Percentiles rank a stretch among this genome's conserved stretches.
These are phyloP conservation scores for Mycogona germanica DNA, from an alignment of 2,888 invertebrate genomes.

Conservation along the genomic window DNA sequence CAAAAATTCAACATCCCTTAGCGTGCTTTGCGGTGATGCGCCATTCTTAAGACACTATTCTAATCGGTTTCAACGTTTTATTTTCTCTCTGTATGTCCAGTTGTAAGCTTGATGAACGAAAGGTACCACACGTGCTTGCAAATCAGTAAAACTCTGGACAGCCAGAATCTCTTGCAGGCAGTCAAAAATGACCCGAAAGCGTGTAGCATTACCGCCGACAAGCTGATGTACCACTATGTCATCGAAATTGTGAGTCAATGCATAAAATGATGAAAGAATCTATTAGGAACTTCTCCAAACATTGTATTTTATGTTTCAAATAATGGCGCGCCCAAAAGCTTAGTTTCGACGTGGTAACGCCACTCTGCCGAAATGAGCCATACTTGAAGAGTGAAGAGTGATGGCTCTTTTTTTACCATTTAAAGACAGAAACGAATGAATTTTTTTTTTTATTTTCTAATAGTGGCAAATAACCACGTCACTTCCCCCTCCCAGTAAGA, in stretches of 20 bases:
- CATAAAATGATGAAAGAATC: constrained; percentile 25
- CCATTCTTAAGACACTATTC: too few relatives aligned
- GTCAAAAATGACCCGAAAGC: constrained; percentile 46
- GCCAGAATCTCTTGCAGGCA: constrained; percentile 37
- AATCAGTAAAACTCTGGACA: constrained; percentile 78
- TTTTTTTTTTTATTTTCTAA: too few relatives aligned
- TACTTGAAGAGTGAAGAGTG: too few relatives aligned
- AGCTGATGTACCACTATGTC: constrained; percentile 93
- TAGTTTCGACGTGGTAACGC: too few relatives aligned
- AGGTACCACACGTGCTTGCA: constrained; percentile 80
- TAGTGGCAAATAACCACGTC: too few relatives aligned
- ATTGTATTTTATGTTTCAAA: not conserved
- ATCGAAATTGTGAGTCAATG: constrained; percentile 67
- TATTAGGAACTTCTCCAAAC: not conserved
- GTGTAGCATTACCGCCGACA: constrained; percentile 66
- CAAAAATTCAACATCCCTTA: too few relatives aligned
- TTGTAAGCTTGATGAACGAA: constrained; percentile 76
- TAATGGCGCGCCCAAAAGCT: too few relatives aligned
- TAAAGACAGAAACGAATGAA: too few relatives aligned
- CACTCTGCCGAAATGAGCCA: too few relatives aligned
- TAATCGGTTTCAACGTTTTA: not conserved
- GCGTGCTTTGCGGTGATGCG: too few relatives aligned
- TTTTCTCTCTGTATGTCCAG: constrained; percentile 43
- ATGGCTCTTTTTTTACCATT: too few relatives aligned
- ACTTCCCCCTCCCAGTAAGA: too few relatives aligned